A percentile compares a stretch with the other conserved stretches of the same genome.
Evolutionary conservation across 23 tunicate species (phyloP).

Genomic region (Styela clava): DNA sequence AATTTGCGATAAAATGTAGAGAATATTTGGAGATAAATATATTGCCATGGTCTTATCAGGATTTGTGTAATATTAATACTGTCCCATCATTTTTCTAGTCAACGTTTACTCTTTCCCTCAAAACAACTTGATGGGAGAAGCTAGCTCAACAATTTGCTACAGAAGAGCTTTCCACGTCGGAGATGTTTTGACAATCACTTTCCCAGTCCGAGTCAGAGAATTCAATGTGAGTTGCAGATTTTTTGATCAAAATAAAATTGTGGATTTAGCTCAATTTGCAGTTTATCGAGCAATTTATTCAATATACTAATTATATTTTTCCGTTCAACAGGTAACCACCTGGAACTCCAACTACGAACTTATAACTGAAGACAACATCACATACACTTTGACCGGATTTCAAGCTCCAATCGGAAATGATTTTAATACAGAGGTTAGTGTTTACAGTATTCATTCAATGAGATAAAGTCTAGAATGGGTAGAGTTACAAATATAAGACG

Average conservation of each 20-base stretch:
- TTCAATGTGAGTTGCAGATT: constrained; percentile 20
- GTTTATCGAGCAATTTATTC: too few species aligned
- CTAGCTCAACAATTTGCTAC: constrained; percentile 27
- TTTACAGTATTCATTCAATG: constrained; percentile 11
- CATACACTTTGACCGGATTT: constrained; percentile 23
- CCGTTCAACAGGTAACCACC: constrained; percentile 14
- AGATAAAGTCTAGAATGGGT: too few species aligned
- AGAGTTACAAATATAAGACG: too few species aligned
- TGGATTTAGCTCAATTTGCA: constrained; percentile 2
- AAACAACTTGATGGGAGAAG: constrained; percentile 26
- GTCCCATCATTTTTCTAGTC: too few species aligned
- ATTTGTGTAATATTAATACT: too few species aligned
- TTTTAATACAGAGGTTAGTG: constrained; percentile 12
- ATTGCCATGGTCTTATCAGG: too few species aligned
- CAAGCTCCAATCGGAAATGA: not conserved
- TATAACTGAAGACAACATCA: constrained; percentile 11
- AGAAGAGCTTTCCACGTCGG: constrained; percentile 23
- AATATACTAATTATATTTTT: not conserved
- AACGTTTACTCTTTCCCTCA: constrained; percentile 32
- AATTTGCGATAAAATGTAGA: too few species aligned
- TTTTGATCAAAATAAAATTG: too few species aligned
- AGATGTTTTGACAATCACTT: constrained; percentile 31
- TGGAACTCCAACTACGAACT: constrained; percentile 21
- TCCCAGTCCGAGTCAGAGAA: constrained; percentile 19
- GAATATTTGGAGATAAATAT: too few species aligned